These are phyloP conservation scores for Dissostichus mawsoni DNA, from an alignment of 2,113 vertebrate genomes.

Conservation along the genomic window DNA sequence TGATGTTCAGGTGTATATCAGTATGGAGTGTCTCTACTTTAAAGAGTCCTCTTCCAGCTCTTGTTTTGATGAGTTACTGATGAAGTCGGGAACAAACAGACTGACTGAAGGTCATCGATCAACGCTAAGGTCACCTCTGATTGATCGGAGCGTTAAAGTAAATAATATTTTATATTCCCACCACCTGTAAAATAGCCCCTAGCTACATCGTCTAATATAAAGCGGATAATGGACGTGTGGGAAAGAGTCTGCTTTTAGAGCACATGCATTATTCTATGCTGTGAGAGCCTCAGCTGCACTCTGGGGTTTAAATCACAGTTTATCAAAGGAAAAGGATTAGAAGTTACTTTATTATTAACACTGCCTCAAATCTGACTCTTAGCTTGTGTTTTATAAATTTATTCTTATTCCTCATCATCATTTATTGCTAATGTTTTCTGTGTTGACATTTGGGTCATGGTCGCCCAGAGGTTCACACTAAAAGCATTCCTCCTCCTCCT, in stretches of 20 bases:
- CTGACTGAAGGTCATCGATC: constrained; percentile 18
- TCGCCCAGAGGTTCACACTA: constrained; percentile 24
- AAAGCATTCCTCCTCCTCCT: constrained; percentile 48
- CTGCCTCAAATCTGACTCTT: too few relatives aligned
- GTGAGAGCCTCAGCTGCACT: constrained; percentile 1
- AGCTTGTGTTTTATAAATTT: too few relatives aligned
- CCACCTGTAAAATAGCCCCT: not conserved
- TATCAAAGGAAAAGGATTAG: too few relatives aligned
- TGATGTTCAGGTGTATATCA: too few relatives aligned
- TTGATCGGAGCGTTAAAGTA: constrained; percentile 8
- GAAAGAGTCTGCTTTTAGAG: constrained; percentile 8
- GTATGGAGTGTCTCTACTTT: too few relatives aligned
- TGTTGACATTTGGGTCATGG: constrained; percentile 55
- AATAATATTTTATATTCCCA: not conserved
- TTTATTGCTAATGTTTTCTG: constrained; percentile 39
- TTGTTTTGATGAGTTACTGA: constrained; percentile 38
- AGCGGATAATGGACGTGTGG: not conserved
- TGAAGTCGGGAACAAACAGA: constrained; percentile 19
- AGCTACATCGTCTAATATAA: not conserved
- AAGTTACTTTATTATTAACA: too few relatives aligned
- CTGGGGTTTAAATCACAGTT: not conserved
- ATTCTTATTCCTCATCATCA: constrained; percentile 13
- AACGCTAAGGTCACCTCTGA: constrained; percentile 8
- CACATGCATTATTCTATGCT: constrained; percentile 25
- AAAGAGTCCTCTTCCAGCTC: not conserved